A percentile compares a stretch with the other conserved stretches of the same genome.
Evolutionary conservation across 2,113 vertebrate genomes (phyloP).

Genomic region (Accipiter cooperii): DNA sequence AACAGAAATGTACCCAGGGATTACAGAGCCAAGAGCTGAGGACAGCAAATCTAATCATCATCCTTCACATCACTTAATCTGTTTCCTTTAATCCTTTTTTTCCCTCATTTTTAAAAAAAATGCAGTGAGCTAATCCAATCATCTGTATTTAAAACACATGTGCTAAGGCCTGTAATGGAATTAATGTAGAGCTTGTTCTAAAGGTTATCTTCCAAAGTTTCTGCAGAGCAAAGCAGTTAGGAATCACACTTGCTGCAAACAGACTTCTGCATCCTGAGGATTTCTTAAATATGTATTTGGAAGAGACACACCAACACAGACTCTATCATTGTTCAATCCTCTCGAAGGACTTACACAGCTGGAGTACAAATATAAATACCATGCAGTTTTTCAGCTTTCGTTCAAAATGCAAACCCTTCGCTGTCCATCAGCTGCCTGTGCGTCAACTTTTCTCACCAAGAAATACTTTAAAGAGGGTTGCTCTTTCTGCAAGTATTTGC

Average conservation of each 20-base stretch:
- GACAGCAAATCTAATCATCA: background rate
- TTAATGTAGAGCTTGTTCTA: background rate
- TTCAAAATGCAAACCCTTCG: background rate
- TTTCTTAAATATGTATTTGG: background rate
- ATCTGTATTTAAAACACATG: background rate
- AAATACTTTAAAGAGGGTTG: background rate
- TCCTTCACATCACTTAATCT: background rate
- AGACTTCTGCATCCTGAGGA: background rate
- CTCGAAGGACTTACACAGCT: background rate
- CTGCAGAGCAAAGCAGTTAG: background rate
- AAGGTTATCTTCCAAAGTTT: background rate
- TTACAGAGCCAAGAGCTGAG: background rate
- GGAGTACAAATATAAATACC: background rate
- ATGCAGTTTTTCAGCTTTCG: background rate
- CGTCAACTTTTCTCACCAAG: background rate
- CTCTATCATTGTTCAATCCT: background rate
- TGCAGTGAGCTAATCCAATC: background rate
- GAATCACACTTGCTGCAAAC: background rate
- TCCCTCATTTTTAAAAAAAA: background rate
- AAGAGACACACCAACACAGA: background rate
- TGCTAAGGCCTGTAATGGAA: background rate
- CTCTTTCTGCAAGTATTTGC: background rate
- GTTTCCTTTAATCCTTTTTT: background rate
- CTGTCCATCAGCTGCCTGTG: background rate
- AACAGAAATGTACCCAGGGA: background rate